These are phyloP conservation scores for Mormyrus hasselquistii DNA, from an alignment of 2,797 vertebrate species.

Conservation along the genomic window DNA sequence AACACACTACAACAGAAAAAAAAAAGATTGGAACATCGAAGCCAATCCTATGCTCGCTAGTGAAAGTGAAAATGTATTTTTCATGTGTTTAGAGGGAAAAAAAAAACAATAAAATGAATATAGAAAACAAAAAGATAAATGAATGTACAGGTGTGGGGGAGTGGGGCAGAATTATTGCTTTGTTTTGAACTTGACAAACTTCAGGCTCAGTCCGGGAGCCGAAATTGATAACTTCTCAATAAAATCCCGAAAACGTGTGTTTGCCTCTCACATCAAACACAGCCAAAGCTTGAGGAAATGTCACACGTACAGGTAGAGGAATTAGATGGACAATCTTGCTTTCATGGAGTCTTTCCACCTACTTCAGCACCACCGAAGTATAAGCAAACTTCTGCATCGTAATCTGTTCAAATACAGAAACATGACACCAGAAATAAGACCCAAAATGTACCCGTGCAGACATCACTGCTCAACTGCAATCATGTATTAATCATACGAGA, in stretches of 20 bases:
- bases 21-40: conserved; percentile 49
- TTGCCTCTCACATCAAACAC: conserved; percentile 52
- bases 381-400: conserved; percentile 62
- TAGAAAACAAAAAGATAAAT: conserved; percentile 46
- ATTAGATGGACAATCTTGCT: conserved; percentile 52
- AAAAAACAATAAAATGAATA: conserved; percentile 36
- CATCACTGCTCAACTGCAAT: conserved; percentile 52
- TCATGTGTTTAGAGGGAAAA: conserved; percentile 24
- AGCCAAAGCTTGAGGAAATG: conserved; percentile 49
- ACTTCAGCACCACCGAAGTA: conserved; percentile 57
- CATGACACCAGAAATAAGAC: conserved; percentile 62
- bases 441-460: conserved; percentile 45
- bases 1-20: conserved; percentile 64
- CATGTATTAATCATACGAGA: conserved; percentile 45
- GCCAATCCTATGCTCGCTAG: conserved; percentile 34
- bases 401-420: conserved; percentile 63
- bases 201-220: conserved; percentile 47
- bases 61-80: conserved; percentile 33
- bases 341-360: conserved; percentile 62
- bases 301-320: conserved; percentile 42
- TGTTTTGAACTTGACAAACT: conserved; percentile 55
- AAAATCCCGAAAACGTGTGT: conserved; percentile 57
- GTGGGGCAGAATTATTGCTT: conserved; percentile 46
- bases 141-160: conserved; percentile 44
- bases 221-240: conserved; percentile 58